A percentile compares a stretch with the other conserved stretches of the same genome.
phyloP scores from a whole-genome alignment of 2,888 invertebrate genomes.

The Mythimna pallens region DNA sequence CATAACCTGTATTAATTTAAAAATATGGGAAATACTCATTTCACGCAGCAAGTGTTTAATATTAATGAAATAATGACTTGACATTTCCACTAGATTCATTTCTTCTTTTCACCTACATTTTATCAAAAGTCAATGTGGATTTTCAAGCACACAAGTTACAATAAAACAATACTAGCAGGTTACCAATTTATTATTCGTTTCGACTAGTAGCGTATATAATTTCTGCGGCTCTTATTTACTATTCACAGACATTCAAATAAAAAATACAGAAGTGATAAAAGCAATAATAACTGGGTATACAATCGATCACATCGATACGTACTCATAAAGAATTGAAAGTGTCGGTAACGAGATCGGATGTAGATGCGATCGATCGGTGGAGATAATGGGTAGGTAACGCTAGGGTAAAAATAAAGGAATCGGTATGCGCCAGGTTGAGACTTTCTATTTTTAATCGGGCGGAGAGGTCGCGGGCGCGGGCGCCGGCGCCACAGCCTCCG shows the following conservation, averaged over 20 bases:
- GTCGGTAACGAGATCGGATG: constrained; percentile 74
- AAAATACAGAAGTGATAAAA: constrained; percentile 44
- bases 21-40: no score
- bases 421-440: constrained; percentile 82
- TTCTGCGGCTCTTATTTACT: constrained; percentile 30
- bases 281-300: constrained; percentile 46
- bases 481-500: constrained; percentile 86
- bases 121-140: neutral
- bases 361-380: constrained; percentile 79
- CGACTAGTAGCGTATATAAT: constrained; percentile 16
- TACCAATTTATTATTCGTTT: constrained; percentile 7
- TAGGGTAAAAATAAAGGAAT: constrained; percentile 88
- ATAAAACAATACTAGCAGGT: neutral
- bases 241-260: constrained; percentile 30
- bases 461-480: constrained; percentile 85
- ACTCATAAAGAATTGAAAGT: constrained; percentile 77
- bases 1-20: no score
- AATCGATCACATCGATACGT: constrained; percentile 56
- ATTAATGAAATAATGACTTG: neutral
- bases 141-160: neutral
- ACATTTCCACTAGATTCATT: neutral
- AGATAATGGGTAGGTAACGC: constrained; percentile 82
- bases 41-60: neutral
- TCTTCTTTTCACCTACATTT: no score
- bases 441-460: constrained; percentile 90